Evolutionary conservation across 2,797 vertebrate genomes (phyloP), one percentile per base, ranked within the genome.

Genomic region (Halcyon badia): DNA sequence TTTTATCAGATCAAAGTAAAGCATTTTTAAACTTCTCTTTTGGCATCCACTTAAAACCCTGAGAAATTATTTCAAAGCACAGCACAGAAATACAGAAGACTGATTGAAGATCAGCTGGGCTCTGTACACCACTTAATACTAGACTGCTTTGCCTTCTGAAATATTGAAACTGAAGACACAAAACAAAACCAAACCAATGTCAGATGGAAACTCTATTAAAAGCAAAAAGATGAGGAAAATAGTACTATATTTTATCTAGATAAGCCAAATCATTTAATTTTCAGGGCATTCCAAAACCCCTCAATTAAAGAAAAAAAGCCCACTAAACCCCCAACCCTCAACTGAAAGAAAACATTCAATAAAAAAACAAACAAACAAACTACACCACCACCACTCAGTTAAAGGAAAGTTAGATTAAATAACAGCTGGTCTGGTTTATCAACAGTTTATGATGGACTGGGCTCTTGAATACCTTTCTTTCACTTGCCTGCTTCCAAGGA

Each of bases 1-100:
- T 89, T 72, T 70, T 80, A 76, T 81, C 62, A 86, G n/a, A 92
- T 72, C 54, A 93, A 94, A 94, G 58, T 7, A 66, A 58, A 69
- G 49, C 79, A 49, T 52, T 76, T 94, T 86, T 58, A 66, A 90
- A 90, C 12, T 78, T 42, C n/a, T 84, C 20, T 87, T 89, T 79
- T 62, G 69, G 22, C 44, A 88, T 69, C 39, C 35, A 42, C 73
- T 68, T 92, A 70, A 87, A 92, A 62, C n/a, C 35, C 48, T 33
- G 14, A 93, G 72, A 83, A 90, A 90, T 77, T 54, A 84, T 65
- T 90, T 88, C 76, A 83, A 60, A 60, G 72, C 33, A 68, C 22
- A 85, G 26, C 52, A 61, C 11, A 69, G 65, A 83, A 94, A 70
- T 60, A 49, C 82, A 0, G 12, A 71, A 73, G 51, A 35, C 9